Conservation (phyloP, 2,113 vertebrate genomes). For the Tupaia tana region DNA sequence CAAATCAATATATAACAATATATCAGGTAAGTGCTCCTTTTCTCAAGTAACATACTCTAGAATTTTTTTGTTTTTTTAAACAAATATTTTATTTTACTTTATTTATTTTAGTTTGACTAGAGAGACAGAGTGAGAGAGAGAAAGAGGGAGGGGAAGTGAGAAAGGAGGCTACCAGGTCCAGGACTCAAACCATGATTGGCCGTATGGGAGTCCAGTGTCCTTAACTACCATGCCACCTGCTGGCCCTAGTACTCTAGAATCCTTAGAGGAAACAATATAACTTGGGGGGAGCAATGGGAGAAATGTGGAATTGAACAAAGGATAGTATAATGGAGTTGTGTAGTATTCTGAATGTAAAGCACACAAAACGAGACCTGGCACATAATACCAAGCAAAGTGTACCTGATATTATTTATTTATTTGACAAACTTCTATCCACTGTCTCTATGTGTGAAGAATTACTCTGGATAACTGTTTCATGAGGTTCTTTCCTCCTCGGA, state of each 20-base stretch:
- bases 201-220: too few relatives aligned
- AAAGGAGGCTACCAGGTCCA: too few relatives aligned
- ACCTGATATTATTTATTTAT: background rate
- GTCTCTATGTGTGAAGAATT: background rate
- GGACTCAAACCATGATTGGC: too few relatives aligned
- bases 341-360: background rate
- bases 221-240: too few relatives aligned
- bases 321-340: background rate
- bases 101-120: too few relatives aligned
- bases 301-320: background rate
- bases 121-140: too few relatives aligned
- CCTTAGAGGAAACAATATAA: background rate
- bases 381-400: background rate
- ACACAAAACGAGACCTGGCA: background rate
- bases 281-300: background rate
- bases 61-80: background rate
- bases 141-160: too few relatives aligned
- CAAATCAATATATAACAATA: background rate
- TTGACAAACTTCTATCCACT: background rate
- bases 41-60: background rate
- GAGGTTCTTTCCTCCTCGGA: too few relatives aligned
- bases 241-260: too few relatives aligned
- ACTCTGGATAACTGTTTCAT: background rate
- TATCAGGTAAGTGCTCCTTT: background rate
- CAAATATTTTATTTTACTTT: too few relatives aligned